Evolutionary conservation across 64 coral and sea anemone genomes (phyloP), one percentile per base, ranked within the genome.

Genomic region (Stichodactyla mertensii): DNA sequence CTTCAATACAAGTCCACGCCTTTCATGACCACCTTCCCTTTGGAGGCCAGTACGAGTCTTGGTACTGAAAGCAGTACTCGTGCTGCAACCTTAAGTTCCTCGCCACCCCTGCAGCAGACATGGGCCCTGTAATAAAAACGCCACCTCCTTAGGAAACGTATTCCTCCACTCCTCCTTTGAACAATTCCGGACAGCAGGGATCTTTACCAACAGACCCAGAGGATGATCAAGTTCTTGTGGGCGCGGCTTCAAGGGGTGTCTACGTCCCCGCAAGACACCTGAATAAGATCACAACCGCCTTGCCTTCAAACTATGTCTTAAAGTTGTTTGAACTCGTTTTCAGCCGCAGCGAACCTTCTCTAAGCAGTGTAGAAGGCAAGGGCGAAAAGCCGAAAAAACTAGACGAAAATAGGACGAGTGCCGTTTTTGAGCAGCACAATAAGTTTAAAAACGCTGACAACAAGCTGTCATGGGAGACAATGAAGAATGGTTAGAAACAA

Each of bases 321-420:
- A 88, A 88, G 56, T 27, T 88, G 6, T 88, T 88, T 36, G 86
- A 88, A 61, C 20, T 88, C 8, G 86, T 88, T 14, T 88, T 88
- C 16, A 80, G 54, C 13, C 55, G 77, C 52, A 36, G 51, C 4
- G 54, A 88, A 36, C 74, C 57, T 18, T 60, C 77, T 24, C 5
- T 1, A 36, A 55, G 86, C 26, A 88, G 86, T 15, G 54, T 88
- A 16, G 77, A 88, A 62, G 86, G 71, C 7, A 88, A 88, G 36
- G 86, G 71, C 11, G 71, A 36, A 36, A 36, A 36, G 31, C 31
- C 2, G 31, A 36, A 36, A 36, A 36, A 36, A 36, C 31, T 36
- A 1, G 31, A 36, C 31, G 31, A 36, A 36, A 36, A 36, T 36
- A 36, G 31, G 31, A 0, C 2, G 31, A 36, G 31, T 36, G 31